phyloP scores from a whole-genome alignment of 2,888 invertebrate genomes.

The Notocelia uddmanniana region DNA sequence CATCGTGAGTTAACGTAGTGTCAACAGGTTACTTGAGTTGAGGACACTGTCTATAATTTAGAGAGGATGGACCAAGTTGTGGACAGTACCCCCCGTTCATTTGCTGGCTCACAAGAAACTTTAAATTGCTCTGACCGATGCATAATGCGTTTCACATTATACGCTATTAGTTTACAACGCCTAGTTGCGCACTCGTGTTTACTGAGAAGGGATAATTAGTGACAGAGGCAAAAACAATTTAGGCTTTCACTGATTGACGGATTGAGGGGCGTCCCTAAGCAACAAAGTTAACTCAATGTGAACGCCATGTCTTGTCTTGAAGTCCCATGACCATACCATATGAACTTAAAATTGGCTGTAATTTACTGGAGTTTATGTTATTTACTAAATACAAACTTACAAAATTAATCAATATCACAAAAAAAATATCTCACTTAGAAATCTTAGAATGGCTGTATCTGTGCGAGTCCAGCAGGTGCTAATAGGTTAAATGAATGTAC shows the following conservation, averaged over 20 bases:
- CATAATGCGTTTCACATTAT: conserved; percentile 68
- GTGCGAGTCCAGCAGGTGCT: too few species aligned
- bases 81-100: conserved; percentile 73
- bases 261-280: too few species aligned
- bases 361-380: too few species aligned
- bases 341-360: too few species aligned
- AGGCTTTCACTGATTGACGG: not conserved
- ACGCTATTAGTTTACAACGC: conserved; percentile 43
- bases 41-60: conserved; percentile 82
- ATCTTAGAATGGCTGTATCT: too few species aligned
- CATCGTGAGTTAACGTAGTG: conserved; percentile 69
- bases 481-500: too few species aligned
- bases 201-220: not conserved
- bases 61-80: conserved; percentile 71
- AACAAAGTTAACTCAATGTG: not conserved
- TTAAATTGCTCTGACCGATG: conserved; percentile 75
- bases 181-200: not conserved
- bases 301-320: not conserved
- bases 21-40: conserved; percentile 83
- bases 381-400: too few species aligned
- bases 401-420: too few species aligned
- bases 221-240: not conserved
- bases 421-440: too few species aligned
- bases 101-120: conserved; percentile 76
- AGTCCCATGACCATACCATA: not conserved